phyloP scores from a whole-genome alignment of 2,797 vertebrate genomes.

The Lepidocolaptes lacrymiger region DNA sequence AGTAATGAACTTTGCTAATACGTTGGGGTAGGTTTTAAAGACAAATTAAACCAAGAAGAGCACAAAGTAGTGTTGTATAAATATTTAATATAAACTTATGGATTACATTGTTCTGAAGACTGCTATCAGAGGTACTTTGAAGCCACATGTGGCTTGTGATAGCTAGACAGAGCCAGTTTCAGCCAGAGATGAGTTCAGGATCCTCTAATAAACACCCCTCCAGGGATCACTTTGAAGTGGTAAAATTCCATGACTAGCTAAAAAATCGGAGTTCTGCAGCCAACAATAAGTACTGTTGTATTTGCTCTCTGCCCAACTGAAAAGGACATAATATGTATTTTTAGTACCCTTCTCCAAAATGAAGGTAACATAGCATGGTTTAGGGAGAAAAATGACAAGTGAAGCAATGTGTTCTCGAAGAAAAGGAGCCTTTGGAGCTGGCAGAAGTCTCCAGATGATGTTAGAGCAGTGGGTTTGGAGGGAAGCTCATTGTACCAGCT shows the following conservation, averaged over 20 bases:
- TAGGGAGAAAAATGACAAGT: background rate
- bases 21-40: constrained; percentile 46
- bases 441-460: background rate
- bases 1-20: constrained; percentile 44
- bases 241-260: constrained; percentile 31
- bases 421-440: background rate
- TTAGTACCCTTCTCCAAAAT: background rate
- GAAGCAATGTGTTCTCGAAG: background rate
- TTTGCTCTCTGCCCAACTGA: background rate
- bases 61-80: constrained; percentile 58
- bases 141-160: constrained; percentile 53
- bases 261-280: background rate
- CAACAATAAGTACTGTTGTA: background rate
- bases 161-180: constrained; percentile 21
- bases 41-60: constrained; percentile 24
- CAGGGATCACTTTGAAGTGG: constrained; percentile 44
- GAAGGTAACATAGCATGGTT: background rate
- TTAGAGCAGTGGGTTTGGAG: background rate
- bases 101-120: constrained; percentile 64
- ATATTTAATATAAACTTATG: constrained; percentile 77
- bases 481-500: background rate
- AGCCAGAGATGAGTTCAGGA: constrained; percentile 36
- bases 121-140: constrained; percentile 63
- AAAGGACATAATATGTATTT: background rate
- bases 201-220: constrained; percentile 48